Percentiles rank a stretch among this genome's conserved stretches.
phyloP scores from a whole-genome alignment of 2,797 vertebrate species.

The Cuculus canorus region DNA sequence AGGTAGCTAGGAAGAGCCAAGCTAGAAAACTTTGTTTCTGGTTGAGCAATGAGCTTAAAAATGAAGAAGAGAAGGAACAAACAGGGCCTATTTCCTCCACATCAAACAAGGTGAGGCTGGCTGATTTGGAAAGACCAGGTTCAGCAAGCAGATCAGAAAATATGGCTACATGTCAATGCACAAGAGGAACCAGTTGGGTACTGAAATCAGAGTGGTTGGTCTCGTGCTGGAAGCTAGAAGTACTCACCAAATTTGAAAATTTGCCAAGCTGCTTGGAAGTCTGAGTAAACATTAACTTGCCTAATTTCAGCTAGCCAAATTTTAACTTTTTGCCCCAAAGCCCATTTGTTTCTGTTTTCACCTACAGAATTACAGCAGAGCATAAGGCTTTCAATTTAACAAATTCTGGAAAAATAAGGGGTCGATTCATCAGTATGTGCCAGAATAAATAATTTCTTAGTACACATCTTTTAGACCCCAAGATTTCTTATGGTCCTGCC shows the following conservation, averaged over 20 bases:
- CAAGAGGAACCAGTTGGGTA: neutral
- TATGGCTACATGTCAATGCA: neutral
- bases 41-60: neutral
- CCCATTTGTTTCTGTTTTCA: neutral
- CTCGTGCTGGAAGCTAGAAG: neutral
- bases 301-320: neutral
- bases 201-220: neutral
- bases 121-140: neutral
- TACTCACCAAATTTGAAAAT: neutral
- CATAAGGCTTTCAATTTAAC: neutral
- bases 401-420: conserved; percentile 25
- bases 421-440: conserved; percentile 20
- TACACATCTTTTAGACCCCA: neutral
- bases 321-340: neutral
- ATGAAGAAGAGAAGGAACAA: neutral
- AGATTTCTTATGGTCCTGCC: neutral
- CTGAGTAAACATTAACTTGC: neutral
- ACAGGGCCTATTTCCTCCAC: neutral
- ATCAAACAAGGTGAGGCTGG: neutral
- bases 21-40: neutral
- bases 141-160: neutral
- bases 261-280: neutral
- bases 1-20: neutral
- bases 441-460: conserved; percentile 49
- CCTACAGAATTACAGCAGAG: neutral